phyloP scores from a whole-genome alignment of 2,888 invertebrate species.

The Agapostemon virescens region DNA sequence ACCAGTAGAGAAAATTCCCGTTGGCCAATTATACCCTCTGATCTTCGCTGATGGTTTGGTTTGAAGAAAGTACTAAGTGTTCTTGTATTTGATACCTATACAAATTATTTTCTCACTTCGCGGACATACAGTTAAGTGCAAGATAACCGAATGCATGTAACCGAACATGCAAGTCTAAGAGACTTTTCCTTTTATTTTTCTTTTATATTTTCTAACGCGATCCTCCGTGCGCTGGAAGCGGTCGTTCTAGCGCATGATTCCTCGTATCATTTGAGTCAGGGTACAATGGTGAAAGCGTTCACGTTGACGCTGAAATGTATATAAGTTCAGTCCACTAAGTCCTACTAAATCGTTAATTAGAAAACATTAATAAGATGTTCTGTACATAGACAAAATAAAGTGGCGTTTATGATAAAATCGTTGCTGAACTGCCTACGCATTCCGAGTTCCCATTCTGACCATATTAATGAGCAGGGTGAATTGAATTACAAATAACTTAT shows the following conservation, averaged over 20 bases:
- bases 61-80: constrained; percentile 58
- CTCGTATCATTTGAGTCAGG: constrained; percentile 66
- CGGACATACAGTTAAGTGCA: constrained; percentile 27
- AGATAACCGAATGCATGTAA: constrained; percentile 36
- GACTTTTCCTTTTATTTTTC: constrained; percentile 43
- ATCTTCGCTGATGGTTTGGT: constrained; percentile 38
- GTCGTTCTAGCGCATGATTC: constrained; percentile 47
- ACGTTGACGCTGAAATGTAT: constrained; percentile 59
- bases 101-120: constrained; percentile 50
- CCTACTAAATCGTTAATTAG: constrained; percentile 65
- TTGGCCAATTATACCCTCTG: constrained; percentile 21
- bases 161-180: constrained; percentile 33
- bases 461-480: background rate
- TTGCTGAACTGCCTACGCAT: constrained; percentile 12
- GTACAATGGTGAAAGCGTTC: constrained; percentile 61
- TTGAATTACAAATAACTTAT: background rate
- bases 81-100: constrained; percentile 57
- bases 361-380: constrained; percentile 65
- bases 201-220: constrained; percentile 61
- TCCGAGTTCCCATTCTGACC: constrained; percentile 10
- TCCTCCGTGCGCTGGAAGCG: constrained; percentile 38
- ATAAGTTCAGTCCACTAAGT: constrained; percentile 67
- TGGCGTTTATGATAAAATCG: constrained; percentile 65
- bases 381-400: constrained; percentile 73
- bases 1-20: background rate